Base-by-base conservation (phyloP, 2,888 invertebrate genomes). In the Drosophila prostipennis region DNA sequence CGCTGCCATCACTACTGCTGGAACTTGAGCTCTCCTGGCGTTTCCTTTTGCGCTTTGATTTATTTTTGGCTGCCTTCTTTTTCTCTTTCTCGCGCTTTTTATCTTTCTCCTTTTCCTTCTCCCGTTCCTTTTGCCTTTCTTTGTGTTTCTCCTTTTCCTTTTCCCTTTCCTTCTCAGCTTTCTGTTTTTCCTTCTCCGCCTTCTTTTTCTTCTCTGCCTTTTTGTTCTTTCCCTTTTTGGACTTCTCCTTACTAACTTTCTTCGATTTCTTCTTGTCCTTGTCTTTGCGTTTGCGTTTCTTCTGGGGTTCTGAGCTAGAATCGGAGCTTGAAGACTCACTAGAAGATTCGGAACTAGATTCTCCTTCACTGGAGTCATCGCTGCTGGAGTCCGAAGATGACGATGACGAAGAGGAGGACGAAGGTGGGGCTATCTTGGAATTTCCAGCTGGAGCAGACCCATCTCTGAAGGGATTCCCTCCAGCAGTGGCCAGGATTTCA, bases 401-500 rank as follows among this genome's bases (percentile, higher is more conserved):
- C 14, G 45, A 46, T 1, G 77, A 78, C 8, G 76, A 74, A 14
- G 70, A 67, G 13, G 58, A 51, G 2, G 77, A 51, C 0, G 80
- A 65, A 6, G 58, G 52, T 8, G 7, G 51, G 1, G 10, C 11
- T 14, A 2, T 1, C 13, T 77, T 78, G 1, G 74, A 56, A 0
- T 67, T 74, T 0, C 74, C 78, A 58, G 72, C 64, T 0, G 51
- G 19, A 0, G 86, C 71, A 2, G 79, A 77, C 26, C 19, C 61
- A 61, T 82, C 82, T 42, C 71, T 76, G 43, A 82, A 82, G 0
- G 83, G 81, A 65, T 89, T 84, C 3, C 90, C 89, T 14, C 72
- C 40, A 1, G 42, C 40, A 19, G 7, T 67, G 64, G 92, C 89
- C 60, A 91, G 58, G 52, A 90, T 80, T 79, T 92, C 89, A 19